Evolutionary conservation across 1,140 invertebrate genomes (phyloP), one percentile per base, ranked within the genome.

Genomic region (Drosophila virilis): DNA sequence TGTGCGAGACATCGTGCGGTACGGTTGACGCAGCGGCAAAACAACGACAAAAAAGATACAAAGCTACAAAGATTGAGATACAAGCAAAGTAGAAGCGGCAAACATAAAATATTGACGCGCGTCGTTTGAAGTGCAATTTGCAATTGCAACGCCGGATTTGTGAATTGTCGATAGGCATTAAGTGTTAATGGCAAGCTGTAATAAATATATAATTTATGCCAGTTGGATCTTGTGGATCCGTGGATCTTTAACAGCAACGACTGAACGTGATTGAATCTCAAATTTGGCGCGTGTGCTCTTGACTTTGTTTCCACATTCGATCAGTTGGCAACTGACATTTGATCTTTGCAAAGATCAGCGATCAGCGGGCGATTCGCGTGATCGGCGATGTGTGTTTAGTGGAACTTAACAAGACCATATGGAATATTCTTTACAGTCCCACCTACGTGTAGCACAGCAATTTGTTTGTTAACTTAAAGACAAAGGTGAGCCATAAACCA

Each of bases 221-320:
- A 70, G 37, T 46, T 62, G 35, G 12, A 64, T 58, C 40, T 22
- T 50, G 46, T 55, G 17, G 51, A 69, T 70, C 51, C 48, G 17
- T 51, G 58, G 38, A 52, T 59, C 33, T 58, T 45, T 37, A 50
- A 17, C 22, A 15, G n/a, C 48, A 52, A 22, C 48, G 15, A 42
- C 38, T 35, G 52, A 70, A 69, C 64, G 74, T 77, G 64, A 77
- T 77, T 61, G 74, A 52, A 69, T 73, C 42, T 45, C 75, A 72
- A 76, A 86, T 86, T 86, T 78, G 82, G 79, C 72, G 71, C 79
- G 79, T 62, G 70, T 86, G 83, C 52, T 86, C 83, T 86, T 86
- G 83, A 86, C 79, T 86, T 89, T 88, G 76, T 86, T 89, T 62
- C 43, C 32, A 48, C 46, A n/a, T 7, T 52, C 46, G 35, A 57